Conservation (phyloP, 2,888 invertebrate genomes). For the Machimus rusticus region DNA sequence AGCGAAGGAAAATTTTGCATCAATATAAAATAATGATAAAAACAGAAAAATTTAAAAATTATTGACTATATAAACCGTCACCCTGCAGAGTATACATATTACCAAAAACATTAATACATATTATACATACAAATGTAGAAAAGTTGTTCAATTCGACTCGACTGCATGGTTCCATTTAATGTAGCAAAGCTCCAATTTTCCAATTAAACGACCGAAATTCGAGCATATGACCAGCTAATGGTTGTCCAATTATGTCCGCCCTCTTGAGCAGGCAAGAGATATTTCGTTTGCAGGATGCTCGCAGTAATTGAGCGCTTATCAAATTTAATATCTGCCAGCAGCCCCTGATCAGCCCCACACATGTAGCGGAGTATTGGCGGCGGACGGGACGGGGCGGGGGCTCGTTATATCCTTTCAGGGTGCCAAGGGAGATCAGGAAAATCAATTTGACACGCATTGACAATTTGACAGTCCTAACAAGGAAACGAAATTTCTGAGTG, state of each 20-base stretch:
- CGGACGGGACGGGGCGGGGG: background rate
- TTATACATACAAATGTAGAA: background rate
- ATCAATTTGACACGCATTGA: constrained; percentile 47
- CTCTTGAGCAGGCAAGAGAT: constrained; percentile 29
- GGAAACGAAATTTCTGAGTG: constrained; percentile 23
- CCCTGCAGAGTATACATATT: background rate
- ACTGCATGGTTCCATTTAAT: background rate
- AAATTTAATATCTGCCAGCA: constrained; percentile 34
- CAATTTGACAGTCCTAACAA: constrained; percentile 42
- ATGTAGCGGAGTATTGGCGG: background rate
- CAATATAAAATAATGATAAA: no score
- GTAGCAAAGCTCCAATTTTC: constrained; percentile 7
- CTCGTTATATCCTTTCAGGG: background rate
- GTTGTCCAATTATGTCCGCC: constrained; percentile 25
- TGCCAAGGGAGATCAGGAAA: constrained; percentile 40
- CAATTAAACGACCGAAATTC: constrained; percentile 31
- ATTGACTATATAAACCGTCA: background rate
- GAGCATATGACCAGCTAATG: constrained; percentile 32
- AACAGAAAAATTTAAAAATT: no score
- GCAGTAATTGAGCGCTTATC: constrained; percentile 36
- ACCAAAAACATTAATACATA: background rate
- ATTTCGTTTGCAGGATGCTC: constrained; percentile 8
- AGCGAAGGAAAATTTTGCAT: no score
- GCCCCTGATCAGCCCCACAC: background rate
- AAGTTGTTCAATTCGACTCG: background rate